These are phyloP conservation scores for Microcebus ravelobensis DNA, from an alignment of 2,113 vertebrate genomes.

Conservation along the genomic window DNA sequence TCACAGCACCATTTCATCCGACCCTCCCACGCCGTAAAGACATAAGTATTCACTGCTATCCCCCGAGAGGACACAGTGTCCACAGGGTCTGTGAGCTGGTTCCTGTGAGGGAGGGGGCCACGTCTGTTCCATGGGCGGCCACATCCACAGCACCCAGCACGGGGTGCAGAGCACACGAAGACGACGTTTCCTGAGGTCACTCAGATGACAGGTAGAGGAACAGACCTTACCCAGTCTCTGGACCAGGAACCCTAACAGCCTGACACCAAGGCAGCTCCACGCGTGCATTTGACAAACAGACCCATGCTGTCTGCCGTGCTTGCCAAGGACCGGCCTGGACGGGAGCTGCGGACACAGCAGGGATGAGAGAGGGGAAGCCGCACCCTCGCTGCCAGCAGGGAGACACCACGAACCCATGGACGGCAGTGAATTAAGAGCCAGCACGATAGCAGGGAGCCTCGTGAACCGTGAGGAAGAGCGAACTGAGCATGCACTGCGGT, in stretches of 20 bases:
- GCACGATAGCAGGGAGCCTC: not conserved
- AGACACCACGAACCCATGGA: too few species aligned
- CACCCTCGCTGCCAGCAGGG: not conserved
- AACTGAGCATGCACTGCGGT: rapidly evolving
- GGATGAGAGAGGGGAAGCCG: too few species aligned
- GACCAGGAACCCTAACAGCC: not conserved
- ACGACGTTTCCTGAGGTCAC: not conserved
- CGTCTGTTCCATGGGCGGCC: too few species aligned
- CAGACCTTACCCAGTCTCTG: not conserved
- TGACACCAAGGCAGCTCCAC: rapidly evolving
- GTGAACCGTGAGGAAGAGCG: not conserved
- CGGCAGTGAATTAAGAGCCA: not conserved
- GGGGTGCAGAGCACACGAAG: not conserved
- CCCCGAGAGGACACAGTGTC: not conserved
- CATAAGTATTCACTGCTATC: not conserved
- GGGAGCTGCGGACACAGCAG: too few species aligned
- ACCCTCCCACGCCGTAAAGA: not conserved
- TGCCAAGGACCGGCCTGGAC: not conserved
- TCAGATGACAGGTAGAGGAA: not conserved
- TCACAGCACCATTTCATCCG: too few species aligned
- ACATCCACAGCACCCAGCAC: rapidly evolving
- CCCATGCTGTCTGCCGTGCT: too few species aligned
- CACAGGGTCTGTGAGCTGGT: too few species aligned
- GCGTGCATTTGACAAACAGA: rapidly evolving
- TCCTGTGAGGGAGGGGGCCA: rapidly evolving